Evolutionary conservation across 2,797 vertebrate species (phyloP).

Genomic region (Hoplostethus atlanticus): DNA sequence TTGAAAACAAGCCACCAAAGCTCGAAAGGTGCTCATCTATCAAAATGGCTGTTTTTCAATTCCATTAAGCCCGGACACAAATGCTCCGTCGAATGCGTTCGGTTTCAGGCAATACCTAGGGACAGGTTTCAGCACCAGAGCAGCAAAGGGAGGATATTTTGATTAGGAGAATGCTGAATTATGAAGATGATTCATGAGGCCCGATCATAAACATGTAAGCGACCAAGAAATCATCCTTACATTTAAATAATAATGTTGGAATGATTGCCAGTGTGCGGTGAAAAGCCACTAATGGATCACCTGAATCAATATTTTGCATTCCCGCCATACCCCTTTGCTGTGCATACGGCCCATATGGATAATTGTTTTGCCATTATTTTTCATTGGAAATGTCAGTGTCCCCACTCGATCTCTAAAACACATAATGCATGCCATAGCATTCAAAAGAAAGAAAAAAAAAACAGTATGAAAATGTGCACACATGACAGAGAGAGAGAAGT

Average conservation of each 20-base stretch:
- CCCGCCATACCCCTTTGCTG: neutral
- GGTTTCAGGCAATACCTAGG: conserved; percentile 37
- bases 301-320: conserved; percentile 26
- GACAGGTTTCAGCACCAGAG: conserved; percentile 20
- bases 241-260: conserved; percentile 20
- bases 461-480: neutral
- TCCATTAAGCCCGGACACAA: conserved; percentile 56
- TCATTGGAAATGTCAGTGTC: conserved; percentile 5
- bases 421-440: neutral
- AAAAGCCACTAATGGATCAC: conserved; percentile 11
- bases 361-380: conserved; percentile 9
- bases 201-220: conserved; percentile 11
- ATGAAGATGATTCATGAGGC: conserved; percentile 24
- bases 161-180: conserved; percentile 19
- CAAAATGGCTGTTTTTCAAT: conserved; percentile 52
- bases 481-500: too few relatives aligned
- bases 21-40: conserved; percentile 55
- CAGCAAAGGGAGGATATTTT: conserved; percentile 30
- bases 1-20: conserved; percentile 12
- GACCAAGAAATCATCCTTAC: conserved; percentile 11
- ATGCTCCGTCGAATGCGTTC: conserved; percentile 33
- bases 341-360: neutral
- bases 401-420: neutral
- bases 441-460: neutral
- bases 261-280: conserved; percentile 10